phyloP scores from a whole-genome alignment of 30 jellyfish, hydroid and myxozoan species.

The Aurelia aurita complex sp. Pacific region DNA sequence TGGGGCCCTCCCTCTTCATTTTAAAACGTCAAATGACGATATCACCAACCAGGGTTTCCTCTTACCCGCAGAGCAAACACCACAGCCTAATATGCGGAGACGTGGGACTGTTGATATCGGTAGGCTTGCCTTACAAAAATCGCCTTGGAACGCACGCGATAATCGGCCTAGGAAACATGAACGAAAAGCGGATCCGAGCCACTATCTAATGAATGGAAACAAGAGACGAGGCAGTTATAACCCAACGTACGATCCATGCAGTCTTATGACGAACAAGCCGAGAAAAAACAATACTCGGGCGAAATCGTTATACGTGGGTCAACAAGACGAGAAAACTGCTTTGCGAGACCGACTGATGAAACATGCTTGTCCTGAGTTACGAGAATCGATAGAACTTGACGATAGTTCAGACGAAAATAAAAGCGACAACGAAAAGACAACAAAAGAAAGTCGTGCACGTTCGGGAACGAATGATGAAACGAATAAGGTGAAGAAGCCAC shows the following conservation, averaged over 20 bases:
- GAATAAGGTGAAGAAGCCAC: neutral
- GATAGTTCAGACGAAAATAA: conserved; percentile 23
- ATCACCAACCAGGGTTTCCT: neutral
- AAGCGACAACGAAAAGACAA: neutral
- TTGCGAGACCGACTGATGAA: conserved; percentile 65
- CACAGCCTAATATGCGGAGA: conserved; percentile 43
- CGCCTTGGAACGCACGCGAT: conserved; percentile 16
- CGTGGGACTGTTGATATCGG: conserved; percentile 64
- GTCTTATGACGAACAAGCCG: conserved; percentile 2
- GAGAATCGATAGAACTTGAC: conserved; percentile 64
- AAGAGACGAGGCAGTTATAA: conserved; percentile 78
- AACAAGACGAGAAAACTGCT: conserved; percentile 36
- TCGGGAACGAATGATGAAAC: neutral
- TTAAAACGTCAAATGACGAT: conserved; percentile 3
- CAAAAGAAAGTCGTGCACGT: neutral
- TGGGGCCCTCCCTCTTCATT: conserved; percentile 59
- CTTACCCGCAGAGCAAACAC: neutral
- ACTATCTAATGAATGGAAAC: conserved; percentile 66
- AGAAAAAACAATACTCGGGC: conserved; percentile 60
- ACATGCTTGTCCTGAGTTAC: conserved; percentile 70
- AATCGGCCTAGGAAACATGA: conserved; percentile 14
- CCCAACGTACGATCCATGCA: conserved; percentile 71
- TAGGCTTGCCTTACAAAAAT: conserved; percentile 23
- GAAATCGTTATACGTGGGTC: conserved; percentile 55
- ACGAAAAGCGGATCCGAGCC: conserved; percentile 77